Conservation (phyloP, 2,888 invertebrate species). For the Sminthurinus aureus region DNA sequence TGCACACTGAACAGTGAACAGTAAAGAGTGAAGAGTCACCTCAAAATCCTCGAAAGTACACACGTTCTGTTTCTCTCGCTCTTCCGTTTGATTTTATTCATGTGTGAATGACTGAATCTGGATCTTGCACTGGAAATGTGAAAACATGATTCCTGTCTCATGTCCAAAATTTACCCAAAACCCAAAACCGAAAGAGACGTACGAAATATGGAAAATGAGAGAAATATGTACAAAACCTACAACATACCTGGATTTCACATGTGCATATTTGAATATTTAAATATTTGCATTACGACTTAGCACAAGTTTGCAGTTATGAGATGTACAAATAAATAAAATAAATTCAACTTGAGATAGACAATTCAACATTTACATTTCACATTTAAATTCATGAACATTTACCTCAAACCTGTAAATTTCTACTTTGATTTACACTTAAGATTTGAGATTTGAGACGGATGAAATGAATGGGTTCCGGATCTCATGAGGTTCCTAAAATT, state of each 20-base stretch:
- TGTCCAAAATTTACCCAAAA: no score
- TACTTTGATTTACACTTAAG: no score
- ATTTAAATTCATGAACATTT: background rate
- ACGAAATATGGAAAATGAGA: no score
- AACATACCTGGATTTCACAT: background rate
- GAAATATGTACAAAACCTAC: no score
- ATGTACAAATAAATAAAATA: no score
- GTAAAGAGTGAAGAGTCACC: constrained; percentile 5
- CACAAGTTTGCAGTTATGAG: no score
- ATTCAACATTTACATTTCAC: background rate
- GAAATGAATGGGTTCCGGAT: no score
- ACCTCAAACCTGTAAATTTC: background rate
- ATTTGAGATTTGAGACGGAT: background rate
- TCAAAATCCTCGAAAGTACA: constrained; percentile 17
- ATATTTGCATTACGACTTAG: no score
- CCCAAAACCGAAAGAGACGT: no score
- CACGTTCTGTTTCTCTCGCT: constrained; percentile 27
- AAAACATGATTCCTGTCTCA: background rate
- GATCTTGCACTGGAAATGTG: background rate
- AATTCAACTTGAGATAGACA: no score
- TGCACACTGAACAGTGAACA: constrained; percentile 1
- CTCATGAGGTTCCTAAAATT: background rate
- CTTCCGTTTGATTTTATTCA: constrained; percentile 16
- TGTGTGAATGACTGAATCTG: constrained; percentile 1
- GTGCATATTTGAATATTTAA: background rate